These are phyloP conservation scores for Lagorchestes hirsutus DNA, from an alignment of 2,797 vertebrate genomes.

Conservation along the genomic window DNA sequence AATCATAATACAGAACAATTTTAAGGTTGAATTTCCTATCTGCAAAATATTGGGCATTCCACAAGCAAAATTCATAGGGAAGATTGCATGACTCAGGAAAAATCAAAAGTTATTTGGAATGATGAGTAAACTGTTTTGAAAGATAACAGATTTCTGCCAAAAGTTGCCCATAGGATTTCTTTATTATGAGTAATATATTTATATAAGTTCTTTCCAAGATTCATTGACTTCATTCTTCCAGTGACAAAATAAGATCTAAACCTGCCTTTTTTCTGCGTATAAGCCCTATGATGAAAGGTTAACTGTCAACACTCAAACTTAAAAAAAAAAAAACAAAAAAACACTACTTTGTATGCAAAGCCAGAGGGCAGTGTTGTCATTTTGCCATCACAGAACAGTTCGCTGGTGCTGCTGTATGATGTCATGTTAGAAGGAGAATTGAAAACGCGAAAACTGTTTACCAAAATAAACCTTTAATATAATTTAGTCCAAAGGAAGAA, in stretches of 20 bases:
- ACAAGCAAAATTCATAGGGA: constrained; percentile 47
- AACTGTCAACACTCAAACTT: background rate
- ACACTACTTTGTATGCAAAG: constrained; percentile 43
- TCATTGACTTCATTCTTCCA: constrained; percentile 26
- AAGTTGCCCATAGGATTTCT: constrained; percentile 38
- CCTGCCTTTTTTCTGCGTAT: constrained; percentile 14
- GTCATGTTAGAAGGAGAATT: constrained; percentile 71
- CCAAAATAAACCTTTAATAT: constrained; percentile 67
- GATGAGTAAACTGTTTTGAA: constrained; percentile 16
- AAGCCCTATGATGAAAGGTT: constrained; percentile 36
- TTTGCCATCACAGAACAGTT: constrained; percentile 5
- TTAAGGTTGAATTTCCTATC: background rate
- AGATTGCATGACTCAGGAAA: constrained; percentile 47
- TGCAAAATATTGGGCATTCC: constrained; percentile 48
- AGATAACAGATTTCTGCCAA: constrained; percentile 13
- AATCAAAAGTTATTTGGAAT: constrained; percentile 40
- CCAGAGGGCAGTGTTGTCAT: constrained; percentile 76
- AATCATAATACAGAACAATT: background rate
- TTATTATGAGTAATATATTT: constrained; percentile 12
- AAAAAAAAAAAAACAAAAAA: background rate
- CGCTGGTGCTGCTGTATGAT: constrained; percentile 74
- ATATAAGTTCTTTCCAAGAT: constrained; percentile 43
- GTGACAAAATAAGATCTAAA: constrained; percentile 35
- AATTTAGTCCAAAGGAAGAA: constrained; percentile 52
- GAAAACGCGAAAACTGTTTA: constrained; percentile 63